Conservation (phyloP, 2,888 invertebrate species). For the Fragum whitleyi region DNA sequence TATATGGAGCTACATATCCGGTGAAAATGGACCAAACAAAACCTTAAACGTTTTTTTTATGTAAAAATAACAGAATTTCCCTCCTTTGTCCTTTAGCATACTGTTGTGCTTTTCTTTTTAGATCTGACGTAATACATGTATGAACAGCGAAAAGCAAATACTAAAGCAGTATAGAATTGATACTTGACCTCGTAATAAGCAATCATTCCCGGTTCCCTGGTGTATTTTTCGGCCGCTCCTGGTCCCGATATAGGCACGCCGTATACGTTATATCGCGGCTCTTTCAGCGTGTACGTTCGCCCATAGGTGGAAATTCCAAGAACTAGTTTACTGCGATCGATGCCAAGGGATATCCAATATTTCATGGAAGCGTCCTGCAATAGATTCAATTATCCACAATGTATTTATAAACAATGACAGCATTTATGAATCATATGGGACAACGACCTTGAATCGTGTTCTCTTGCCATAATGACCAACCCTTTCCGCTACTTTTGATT, state of each 20-base stretch:
- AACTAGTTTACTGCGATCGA: slow-evolving; percentile 95
- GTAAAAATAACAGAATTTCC: no score
- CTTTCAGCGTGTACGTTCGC: slow-evolving; percentile 92
- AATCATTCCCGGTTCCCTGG: slow-evolving; percentile 71
- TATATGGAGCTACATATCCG: no score
- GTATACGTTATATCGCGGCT: slow-evolving; percentile 51
- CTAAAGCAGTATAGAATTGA: no score
- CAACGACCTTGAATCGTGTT: neutral
- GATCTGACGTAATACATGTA: neutral
- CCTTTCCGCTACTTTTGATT: no score
- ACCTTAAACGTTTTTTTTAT: no score
- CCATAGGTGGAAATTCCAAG: slow-evolving; percentile 98
- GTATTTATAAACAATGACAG: neutral
- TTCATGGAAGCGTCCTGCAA: slow-evolving; percentile 69
- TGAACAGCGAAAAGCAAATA: no score
- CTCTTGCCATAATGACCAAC: no score
- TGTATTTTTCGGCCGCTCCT: slow-evolving; percentile 67
- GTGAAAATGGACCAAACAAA: no score
- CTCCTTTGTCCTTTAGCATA: no score
- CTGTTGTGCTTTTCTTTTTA: no score
- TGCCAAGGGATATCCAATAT: slow-evolving; percentile 88
- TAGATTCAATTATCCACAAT: slow-evolving; percentile 8
- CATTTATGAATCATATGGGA: neutral
- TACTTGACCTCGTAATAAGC: slow-evolving; percentile 74
- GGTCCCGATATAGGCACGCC: slow-evolving; percentile 64